Percentiles rank a stretch among this genome's conserved stretches.
These are phyloP conservation scores for Cylas formicarius DNA, from an alignment of 1,140 invertebrate species.

Conservation along the genomic window DNA sequence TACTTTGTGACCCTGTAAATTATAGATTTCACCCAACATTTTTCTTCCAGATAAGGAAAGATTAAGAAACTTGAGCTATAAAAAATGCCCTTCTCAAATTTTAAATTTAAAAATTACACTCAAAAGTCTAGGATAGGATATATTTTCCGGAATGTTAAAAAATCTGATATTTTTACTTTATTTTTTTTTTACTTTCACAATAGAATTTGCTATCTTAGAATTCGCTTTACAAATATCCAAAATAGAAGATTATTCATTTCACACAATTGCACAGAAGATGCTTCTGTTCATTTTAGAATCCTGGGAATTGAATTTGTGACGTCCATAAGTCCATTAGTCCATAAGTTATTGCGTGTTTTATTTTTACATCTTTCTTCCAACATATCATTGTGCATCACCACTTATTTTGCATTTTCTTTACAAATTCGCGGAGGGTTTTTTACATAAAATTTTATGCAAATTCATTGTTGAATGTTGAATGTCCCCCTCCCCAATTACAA, in stretches of 20 bases:
- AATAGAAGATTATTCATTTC: neutral
- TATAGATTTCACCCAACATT: neutral
- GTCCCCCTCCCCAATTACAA: no score
- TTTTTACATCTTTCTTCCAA: neutral
- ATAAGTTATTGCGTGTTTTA: neutral
- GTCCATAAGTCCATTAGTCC: neutral
- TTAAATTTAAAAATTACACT: neutral
- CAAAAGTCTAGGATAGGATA: neutral
- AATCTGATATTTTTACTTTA: slow-evolving; percentile 4
- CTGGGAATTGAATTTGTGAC: neutral
- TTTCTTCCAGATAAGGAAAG: neutral
- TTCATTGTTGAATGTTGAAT: no score
- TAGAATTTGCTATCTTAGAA: no score
- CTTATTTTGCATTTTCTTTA: neutral
- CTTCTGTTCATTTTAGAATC: neutral
- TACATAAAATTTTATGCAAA: slow-evolving; percentile 4
- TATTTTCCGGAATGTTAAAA: neutral
- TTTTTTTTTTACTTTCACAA: slow-evolving; percentile 7
- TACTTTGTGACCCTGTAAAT: no score
- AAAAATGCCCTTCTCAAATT: neutral
- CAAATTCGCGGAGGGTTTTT: neutral
- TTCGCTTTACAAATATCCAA: no score
- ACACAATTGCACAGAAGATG: slow-evolving; percentile 1
- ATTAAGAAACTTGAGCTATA: neutral
- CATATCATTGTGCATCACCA: neutral